A percentile compares a stretch with the other conserved stretches of the same genome.
Evolutionary conservation across 2,113 vertebrate genomes (phyloP).

Genomic region (Miniopterus natalensis): DNA sequence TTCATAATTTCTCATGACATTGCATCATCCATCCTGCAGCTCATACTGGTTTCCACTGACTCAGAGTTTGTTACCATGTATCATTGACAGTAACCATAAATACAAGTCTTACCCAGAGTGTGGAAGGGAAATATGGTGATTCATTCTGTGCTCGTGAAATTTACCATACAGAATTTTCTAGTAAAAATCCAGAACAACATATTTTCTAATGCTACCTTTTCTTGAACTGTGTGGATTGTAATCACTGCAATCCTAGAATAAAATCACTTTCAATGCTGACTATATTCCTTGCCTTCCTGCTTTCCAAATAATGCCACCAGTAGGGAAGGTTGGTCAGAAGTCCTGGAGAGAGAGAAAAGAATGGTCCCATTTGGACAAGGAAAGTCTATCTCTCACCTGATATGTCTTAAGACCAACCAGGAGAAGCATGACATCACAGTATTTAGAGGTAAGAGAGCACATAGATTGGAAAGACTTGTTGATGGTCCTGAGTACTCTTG

Average conservation of each 20-base stretch:
- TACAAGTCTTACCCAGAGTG: neutral
- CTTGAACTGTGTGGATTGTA: neutral
- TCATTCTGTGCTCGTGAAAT: neutral
- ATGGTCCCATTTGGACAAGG: neutral
- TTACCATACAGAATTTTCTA: neutral
- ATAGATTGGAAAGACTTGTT: neutral
- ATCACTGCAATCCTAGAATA: neutral
- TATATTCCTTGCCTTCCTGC: neutral
- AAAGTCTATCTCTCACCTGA: neutral
- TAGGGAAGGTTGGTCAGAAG: neutral
- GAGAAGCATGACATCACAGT: neutral
- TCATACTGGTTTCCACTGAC: neutral
- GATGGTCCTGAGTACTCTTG: neutral
- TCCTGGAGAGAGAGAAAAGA: neutral
- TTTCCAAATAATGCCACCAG: neutral
- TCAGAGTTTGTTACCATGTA: neutral
- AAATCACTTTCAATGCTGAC: neutral
- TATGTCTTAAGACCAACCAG: neutral
- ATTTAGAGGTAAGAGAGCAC: neutral
- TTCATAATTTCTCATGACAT: neutral
- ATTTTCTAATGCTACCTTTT: neutral
- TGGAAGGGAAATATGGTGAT: neutral
- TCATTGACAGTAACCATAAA: neutral
- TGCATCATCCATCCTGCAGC: neutral
- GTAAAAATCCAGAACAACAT: neutral